Evolutionary conservation across 2,888 invertebrate species (phyloP), one percentile per base, ranked within the genome.

Genomic region (Tanaodytes sp.): DNA sequence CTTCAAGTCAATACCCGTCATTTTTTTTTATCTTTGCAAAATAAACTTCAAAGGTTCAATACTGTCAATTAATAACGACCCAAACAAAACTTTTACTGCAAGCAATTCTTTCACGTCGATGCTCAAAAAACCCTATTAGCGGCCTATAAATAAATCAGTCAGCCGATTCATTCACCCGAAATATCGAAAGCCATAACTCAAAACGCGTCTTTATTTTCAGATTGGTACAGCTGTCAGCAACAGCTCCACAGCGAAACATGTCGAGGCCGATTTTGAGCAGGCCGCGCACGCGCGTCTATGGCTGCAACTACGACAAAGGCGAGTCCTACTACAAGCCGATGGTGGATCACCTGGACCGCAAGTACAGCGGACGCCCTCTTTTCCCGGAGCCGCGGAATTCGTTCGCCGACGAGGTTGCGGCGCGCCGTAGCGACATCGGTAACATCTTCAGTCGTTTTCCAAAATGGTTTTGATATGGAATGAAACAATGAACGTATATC

Each of bases 301-400:
- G 94, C 81, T 92, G 92, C 84, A 94, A 94, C 85, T 94, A 93
- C 86, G 91, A 92, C 86, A 91, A 92, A 82, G 93, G 93, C 58
- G 92, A 94, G 85, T 92, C 91, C 79, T 93, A 93, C 84, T 94
- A 94, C 87, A 91, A 90, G 76, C 90, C 92, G 9, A 91, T 93
- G 73, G 86, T 93, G 43, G 92, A 93, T 82, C 88, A 91, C 63
- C 85, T 93, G 74, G 93, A 93, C 82, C 89, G 91, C 73, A 93
- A 93, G 85, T 88, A 89, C 79, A 87, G 87, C 70, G 87, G 87
- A 54, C 86, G 88, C 62, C 87, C 88, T 54, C 77, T 84, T 51
- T 83, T 83, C 77, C 71, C 82, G 54, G 84, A 84, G 76, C 79
- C 82, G 70, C 80, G 84, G 76, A 82, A 74, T 37, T 87, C 87